Percentiles rank a stretch among this genome's conserved stretches.
phyloP scores from a whole-genome alignment of 2,888 invertebrate species.

The Erebia aethiops region DNA sequence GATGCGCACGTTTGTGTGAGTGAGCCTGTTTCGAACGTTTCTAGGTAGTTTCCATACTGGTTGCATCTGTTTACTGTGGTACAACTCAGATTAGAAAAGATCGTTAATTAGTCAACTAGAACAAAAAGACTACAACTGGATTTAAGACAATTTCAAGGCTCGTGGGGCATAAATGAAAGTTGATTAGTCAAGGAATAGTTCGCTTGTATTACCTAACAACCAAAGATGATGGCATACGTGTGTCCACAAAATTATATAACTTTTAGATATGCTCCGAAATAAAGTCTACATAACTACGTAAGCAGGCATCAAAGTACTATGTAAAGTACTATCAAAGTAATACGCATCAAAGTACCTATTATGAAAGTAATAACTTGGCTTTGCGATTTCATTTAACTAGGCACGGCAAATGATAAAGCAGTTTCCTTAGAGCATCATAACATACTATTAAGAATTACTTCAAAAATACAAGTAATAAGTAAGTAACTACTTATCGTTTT shows the following conservation, averaged over 20 bases:
- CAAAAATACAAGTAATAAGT: too few species aligned
- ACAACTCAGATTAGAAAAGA: neutral
- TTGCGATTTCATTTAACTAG: neutral
- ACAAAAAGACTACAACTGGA: conserved; percentile 16
- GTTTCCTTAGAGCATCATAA: conserved; percentile 3
- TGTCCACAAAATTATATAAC: conserved; percentile 24
- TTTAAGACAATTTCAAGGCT: conserved; percentile 22
- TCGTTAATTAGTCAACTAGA: conserved; percentile 11
- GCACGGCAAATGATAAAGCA: conserved; percentile 19
- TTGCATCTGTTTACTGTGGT: too few species aligned
- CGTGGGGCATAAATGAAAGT: conserved; percentile 26
- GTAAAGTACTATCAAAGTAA: too few species aligned
- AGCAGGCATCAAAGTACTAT: too few species aligned
- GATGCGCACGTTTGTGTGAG: too few species aligned
- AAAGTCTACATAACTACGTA: conserved; percentile 1
- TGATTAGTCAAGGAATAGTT: conserved; percentile 16
- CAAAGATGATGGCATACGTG: conserved; percentile 5
- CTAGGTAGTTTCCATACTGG: too few species aligned
- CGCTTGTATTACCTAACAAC: conserved; percentile 23
- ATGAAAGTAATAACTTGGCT: too few species aligned
- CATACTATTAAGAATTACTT: too few species aligned
- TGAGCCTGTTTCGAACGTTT: too few species aligned
- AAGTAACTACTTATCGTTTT: too few species aligned
- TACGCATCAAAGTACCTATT: too few species aligned
- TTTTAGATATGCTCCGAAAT: conserved; percentile 5